These are phyloP conservation scores for Malurus elegans DNA, from an alignment of 2,113 vertebrate genomes.

Conservation along the genomic window DNA sequence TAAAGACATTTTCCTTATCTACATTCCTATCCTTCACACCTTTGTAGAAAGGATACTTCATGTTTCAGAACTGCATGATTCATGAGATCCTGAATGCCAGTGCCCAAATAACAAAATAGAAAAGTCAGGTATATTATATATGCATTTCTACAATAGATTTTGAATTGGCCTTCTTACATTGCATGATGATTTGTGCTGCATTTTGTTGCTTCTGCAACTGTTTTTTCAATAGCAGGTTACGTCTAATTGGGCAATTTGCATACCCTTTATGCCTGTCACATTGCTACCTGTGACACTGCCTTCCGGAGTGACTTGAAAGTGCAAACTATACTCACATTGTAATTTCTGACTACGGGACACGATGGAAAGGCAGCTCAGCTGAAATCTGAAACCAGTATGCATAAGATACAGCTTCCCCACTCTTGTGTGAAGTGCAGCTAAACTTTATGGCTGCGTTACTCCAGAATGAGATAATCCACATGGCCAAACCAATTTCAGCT, in stretches of 20 bases:
- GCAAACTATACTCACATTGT: not conserved
- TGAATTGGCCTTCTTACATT: slow-evolving; percentile 30
- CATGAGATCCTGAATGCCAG: slow-evolving; percentile 21
- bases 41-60: not conserved
- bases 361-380: not conserved
- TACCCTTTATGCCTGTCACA: slow-evolving; percentile 27
- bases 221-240: slow-evolving; percentile 20
- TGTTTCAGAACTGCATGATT: not conserved
- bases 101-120: slow-evolving; percentile 41
- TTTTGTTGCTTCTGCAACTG: slow-evolving; percentile 38
- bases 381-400: not conserved
- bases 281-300: slow-evolving; percentile 16
- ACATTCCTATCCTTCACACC: not conserved
- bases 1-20: not conserved
- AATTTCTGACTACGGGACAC: not conserved
- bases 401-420: not conserved
- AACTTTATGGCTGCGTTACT: not conserved
- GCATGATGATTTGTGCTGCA: slow-evolving; percentile 20
- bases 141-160: slow-evolving; percentile 49
- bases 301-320: slow-evolving; percentile 20
- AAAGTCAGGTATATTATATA: slow-evolving; percentile 50
- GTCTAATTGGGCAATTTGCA: slow-evolving; percentile 61
- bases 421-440: not conserved
- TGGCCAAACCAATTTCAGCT: not conserved
- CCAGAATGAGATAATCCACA: not conserved